Evolutionary conservation across 2,113 vertebrate species (phyloP).

Genomic region (Labeo rohita): DNA sequence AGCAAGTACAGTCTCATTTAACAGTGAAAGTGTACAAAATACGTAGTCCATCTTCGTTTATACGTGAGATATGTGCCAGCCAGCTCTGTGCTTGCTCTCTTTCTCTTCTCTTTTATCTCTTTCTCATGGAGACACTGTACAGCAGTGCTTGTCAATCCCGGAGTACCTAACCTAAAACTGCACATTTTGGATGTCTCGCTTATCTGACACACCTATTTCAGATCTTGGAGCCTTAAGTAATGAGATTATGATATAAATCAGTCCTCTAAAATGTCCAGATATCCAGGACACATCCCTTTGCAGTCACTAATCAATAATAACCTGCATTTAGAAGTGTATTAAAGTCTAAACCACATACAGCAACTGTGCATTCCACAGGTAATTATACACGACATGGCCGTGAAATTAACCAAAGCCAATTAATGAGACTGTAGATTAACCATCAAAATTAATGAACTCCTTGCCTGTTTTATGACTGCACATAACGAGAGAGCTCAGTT

Average conservation of each 20-base stretch:
- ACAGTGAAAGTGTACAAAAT: neutral
- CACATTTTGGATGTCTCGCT: constrained; percentile 1
- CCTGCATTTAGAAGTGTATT: neutral
- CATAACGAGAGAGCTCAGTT: neutral
- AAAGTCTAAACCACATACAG: neutral
- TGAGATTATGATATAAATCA: neutral
- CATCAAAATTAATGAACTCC: constrained; percentile 24
- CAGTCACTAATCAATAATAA: neutral
- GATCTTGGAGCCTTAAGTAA: neutral
- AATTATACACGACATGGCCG: neutral
- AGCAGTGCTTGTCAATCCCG: constrained; percentile 16
- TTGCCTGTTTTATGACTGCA: neutral
- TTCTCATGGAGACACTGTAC: constrained; percentile 8
- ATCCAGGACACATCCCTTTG: neutral
- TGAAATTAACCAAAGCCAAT: constrained; percentile 11
- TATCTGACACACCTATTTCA: constrained; percentile 18
- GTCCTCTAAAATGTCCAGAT: neutral
- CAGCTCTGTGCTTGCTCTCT: neutral
- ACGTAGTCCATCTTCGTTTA: neutral
- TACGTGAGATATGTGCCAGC: neutral
- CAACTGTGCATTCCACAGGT: neutral
- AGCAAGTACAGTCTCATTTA: neutral
- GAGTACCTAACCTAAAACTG: neutral
- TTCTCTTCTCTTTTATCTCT: neutral
- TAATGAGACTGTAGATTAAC: constrained; percentile 1